Conservation (phyloP, 2,113 vertebrate genomes). For the Hyla sarda region DNA sequence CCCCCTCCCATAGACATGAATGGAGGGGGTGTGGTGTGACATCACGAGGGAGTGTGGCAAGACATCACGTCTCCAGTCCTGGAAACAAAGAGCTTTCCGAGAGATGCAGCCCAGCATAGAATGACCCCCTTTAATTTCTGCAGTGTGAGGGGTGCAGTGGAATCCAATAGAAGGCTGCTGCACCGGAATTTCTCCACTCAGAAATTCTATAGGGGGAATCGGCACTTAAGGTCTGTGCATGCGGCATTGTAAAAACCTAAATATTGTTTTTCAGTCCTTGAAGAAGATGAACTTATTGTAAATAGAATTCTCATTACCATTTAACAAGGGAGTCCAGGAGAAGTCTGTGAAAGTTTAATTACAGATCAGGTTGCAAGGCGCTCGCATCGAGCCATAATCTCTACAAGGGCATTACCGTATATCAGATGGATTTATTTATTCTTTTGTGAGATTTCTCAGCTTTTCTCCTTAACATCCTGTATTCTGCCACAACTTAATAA, state of each 20-base stretch:
- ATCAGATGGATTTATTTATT: constrained; percentile 47
- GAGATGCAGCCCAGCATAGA: no score
- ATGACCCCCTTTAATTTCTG: no score
- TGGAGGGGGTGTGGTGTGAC: no score
- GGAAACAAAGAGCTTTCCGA: no score
- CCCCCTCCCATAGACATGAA: no score
- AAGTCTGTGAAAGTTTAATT: constrained; percentile 43
- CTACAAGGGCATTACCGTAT: constrained; percentile 25
- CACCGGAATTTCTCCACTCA: no score
- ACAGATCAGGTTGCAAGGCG: constrained; percentile 21
- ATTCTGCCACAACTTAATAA: constrained; percentile 35
- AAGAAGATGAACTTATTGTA: not conserved
- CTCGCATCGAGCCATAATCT: constrained; percentile 30
- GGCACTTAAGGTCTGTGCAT: not conserved
- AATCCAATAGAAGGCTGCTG: no score
- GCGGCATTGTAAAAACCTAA: not conserved
- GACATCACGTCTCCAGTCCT: no score
- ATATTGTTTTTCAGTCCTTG: not conserved
- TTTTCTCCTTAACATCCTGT: constrained; percentile 31
- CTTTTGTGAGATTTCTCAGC: constrained; percentile 19
- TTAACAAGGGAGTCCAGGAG: not conserved
- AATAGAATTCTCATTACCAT: constrained; percentile 14
- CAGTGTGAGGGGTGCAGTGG: no score
- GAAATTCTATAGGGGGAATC: no score
- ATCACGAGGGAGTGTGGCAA: no score